Evolutionary conservation across 1,140 invertebrate genomes (phyloP), one percentile per base, ranked within the genome.

Genomic region (Coenobita brevimanus): DNA sequence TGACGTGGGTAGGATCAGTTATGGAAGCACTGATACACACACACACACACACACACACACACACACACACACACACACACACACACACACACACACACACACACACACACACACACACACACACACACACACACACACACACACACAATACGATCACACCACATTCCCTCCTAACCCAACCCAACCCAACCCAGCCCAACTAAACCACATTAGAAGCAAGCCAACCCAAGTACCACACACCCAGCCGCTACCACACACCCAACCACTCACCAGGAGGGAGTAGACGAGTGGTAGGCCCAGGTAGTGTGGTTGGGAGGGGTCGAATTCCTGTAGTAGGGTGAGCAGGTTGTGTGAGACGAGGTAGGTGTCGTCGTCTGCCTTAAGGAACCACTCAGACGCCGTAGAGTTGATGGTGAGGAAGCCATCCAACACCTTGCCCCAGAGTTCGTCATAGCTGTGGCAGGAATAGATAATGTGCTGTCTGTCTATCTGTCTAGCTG

Each of bases 351-450:
- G 73, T 30, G 75, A 86, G 75, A 86, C 24, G 0, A 86, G 10
- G 57, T 76, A 86, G 3, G 83, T 86, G 57, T 86, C 83, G 38
- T 86, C 83, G 27, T 86, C 83, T 4, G 73, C 57, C 75, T 86
- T 86, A 13, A 86, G 33, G 73, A 86, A 78, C 83, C 83, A 86
- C 8, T 86, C 50, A 21, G 73, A 71, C 50, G 24, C 17, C 8
- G 71, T 57, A 0, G 83, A 15, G 24, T 86, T 43, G 50, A 86
- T 15, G 2, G 36, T 13, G 54, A 33, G 33, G 3, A 78, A 62
- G 10, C 73, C 83, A 8, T 78, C 36, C 24, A 86, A 15, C 24
- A 86, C 83, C 64, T 86, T 86, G 10, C 71, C 71, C 83, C 83
- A 86, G 8, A 86, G 54, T 27, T 86, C 83, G 24, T 86, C 73